These are phyloP conservation scores for Calameuta idolon DNA, from an alignment of 2,888 invertebrate species.

Conservation along the genomic window DNA sequence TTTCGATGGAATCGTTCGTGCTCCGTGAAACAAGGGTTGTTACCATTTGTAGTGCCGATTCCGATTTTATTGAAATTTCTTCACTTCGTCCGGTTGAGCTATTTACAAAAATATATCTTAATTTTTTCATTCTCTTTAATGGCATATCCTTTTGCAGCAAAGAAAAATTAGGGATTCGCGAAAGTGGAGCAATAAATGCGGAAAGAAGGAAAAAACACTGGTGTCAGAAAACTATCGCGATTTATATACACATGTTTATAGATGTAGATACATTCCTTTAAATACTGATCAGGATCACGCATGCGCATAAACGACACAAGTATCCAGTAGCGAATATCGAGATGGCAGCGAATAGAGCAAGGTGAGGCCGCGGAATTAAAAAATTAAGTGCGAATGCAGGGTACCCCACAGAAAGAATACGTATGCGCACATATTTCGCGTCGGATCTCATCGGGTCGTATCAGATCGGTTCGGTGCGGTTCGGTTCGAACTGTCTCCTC, in stretches of 20 bases:
- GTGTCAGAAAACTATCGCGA: background rate
- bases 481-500: background rate
- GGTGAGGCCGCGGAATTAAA: background rate
- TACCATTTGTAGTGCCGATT: background rate
- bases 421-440: too few relatives aligned
- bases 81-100: background rate
- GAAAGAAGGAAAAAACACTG: background rate
- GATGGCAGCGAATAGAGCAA: background rate
- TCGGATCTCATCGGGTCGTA: background rate
- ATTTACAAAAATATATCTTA: background rate
- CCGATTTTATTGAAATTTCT: background rate
- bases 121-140: background rate
- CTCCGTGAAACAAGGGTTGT: background rate
- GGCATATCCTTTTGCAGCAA: background rate
- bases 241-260: background rate
- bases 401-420: background rate
- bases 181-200: background rate
- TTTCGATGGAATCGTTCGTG: background rate
- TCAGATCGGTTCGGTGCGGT: background rate
- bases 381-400: too few relatives aligned
- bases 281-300: background rate
- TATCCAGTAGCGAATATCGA: background rate
- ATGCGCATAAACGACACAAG: background rate
- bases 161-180: background rate
- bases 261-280: background rate